Percentiles rank a stretch among this genome's conserved stretches.
Evolutionary conservation across 2,113 vertebrate species (phyloP).

Genomic region (Procavia capensis): DNA sequence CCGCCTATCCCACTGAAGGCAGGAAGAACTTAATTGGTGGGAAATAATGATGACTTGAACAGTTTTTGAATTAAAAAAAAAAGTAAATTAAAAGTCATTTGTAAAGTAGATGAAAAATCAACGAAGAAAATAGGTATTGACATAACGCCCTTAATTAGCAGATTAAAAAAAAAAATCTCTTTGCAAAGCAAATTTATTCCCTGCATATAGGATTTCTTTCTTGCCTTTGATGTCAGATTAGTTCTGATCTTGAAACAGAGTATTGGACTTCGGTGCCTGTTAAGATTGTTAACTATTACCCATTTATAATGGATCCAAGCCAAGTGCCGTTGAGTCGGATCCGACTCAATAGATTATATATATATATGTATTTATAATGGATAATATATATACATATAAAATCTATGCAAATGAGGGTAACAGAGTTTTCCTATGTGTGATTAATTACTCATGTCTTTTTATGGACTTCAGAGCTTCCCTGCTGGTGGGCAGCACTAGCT

Average conservation of each 20-base stretch:
- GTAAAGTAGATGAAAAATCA: background rate
- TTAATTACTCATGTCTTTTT: slow-evolving; percentile 8
- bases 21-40: background rate
- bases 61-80: background rate
- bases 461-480: background rate
- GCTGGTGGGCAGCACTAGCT: background rate
- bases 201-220: background rate
- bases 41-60: background rate
- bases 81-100: background rate
- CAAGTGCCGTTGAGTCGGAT: no score
- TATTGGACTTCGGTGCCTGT: slow-evolving; percentile 5
- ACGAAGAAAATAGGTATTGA: background rate
- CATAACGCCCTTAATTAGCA: background rate
- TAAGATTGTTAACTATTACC: no score
- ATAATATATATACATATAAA: background rate
- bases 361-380: slow-evolving; percentile 16
- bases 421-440: background rate
- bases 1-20: background rate
- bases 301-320: background rate
- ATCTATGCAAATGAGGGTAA: slow-evolving; percentile 29
- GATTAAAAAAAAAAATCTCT: background rate
- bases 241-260: background rate
- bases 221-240: slow-evolving; percentile 38
- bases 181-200: background rate
- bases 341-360: no score